Conservation (phyloP, 2,113 vertebrate species). For the Carassius auratus region DNA sequence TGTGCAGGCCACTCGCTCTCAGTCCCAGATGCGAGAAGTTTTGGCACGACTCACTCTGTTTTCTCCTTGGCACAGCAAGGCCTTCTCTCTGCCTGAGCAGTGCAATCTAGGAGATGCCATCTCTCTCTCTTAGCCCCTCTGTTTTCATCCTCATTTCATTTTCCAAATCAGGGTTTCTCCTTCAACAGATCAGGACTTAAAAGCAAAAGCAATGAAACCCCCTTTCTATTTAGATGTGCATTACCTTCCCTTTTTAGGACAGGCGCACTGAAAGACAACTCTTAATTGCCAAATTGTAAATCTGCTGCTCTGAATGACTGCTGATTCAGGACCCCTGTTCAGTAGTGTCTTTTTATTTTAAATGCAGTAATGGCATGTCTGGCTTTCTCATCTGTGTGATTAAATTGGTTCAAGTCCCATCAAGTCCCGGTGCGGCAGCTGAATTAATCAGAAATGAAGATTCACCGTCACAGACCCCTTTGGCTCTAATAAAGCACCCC, state of each 20-base stretch:
- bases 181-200: slow-evolving; percentile 18
- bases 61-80: slow-evolving; percentile 57
- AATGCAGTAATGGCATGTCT: slow-evolving; percentile 32
- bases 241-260: neutral
- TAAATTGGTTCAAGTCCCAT: slow-evolving; percentile 28
- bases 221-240: neutral
- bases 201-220: slow-evolving; percentile 6
- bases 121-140: neutral
- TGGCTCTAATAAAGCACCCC: neutral
- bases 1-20: slow-evolving; percentile 44
- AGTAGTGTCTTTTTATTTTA: slow-evolving; percentile 9
- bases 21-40: slow-evolving; percentile 65
- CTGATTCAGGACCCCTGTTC: slow-evolving; percentile 6
- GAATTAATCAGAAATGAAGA: slow-evolving; percentile 38
- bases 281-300: slow-evolving; percentile 64
- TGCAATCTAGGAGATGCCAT: slow-evolving; percentile 34
- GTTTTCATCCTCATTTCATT: neutral
- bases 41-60: slow-evolving; percentile 58
- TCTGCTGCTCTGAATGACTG: slow-evolving; percentile 57
- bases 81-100: slow-evolving; percentile 26
- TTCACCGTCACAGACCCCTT: neutral
- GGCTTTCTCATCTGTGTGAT: slow-evolving; percentile 12
- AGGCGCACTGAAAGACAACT: neutral
- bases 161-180: neutral
- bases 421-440: neutral